Evolutionary conservation across 2,888 invertebrate genomes (phyloP).

Genomic region (Athalia rosae): DNA sequence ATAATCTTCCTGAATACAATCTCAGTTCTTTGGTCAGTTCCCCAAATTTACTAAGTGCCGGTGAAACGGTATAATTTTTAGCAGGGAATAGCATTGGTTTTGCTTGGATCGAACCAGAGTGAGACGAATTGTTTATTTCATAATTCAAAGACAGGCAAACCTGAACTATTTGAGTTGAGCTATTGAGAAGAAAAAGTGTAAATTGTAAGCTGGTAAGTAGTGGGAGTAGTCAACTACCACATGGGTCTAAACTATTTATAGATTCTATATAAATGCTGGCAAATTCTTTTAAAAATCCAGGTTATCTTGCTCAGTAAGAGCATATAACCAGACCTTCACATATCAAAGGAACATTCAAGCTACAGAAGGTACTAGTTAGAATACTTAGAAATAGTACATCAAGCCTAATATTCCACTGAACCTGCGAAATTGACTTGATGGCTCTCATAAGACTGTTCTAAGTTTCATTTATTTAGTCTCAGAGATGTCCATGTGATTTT

Average conservation of each 20-base stretch:
- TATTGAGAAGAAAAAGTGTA: conserved; percentile 27
- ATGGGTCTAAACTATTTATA: conserved; percentile 45
- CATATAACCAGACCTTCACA: conserved; percentile 26
- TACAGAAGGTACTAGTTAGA: not conserved
- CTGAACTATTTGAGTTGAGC: not conserved
- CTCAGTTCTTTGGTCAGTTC: no score
- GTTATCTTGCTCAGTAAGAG: conserved; percentile 29
- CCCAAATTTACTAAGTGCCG: no score
- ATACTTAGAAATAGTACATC: not conserved
- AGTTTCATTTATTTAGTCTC: no score
- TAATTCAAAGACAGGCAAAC: not conserved
- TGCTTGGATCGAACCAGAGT: no score
- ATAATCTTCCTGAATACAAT: no score
- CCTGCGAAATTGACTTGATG: no score
- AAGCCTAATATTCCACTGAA: not conserved
- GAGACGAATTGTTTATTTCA: not conserved
- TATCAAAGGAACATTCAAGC: not conserved
- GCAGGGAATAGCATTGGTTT: no score
- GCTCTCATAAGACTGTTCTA: no score
- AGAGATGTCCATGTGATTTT: no score
- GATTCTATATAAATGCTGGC: conserved; percentile 46
- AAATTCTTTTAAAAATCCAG: conserved; percentile 42
- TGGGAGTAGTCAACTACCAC: conserved; percentile 34
- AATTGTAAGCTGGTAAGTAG: conserved; percentile 26
- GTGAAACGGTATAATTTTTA: no score